These are phyloP conservation scores for Erythrocebus patas DNA, from an alignment of 2,113 vertebrate genomes.

Conservation along the genomic window DNA sequence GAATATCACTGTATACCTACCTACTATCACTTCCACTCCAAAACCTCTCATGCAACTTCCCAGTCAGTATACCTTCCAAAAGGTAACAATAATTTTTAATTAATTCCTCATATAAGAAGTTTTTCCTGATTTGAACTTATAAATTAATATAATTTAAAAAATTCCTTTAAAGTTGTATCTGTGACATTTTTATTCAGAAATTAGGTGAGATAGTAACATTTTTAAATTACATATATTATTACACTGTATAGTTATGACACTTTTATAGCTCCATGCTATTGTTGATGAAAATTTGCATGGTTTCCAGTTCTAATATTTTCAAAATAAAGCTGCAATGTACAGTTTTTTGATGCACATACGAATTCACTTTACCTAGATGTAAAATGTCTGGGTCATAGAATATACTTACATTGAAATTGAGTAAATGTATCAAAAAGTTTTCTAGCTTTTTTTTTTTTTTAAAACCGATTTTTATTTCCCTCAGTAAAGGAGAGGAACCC, in stretches of 20 bases:
- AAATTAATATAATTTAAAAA: not conserved
- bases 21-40: not conserved
- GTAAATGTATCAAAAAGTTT: not conserved
- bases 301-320: not conserved
- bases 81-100: not conserved
- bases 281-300: not conserved
- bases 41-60: not conserved
- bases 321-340: not conserved
- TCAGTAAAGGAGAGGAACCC: not conserved
- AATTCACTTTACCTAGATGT: not conserved
- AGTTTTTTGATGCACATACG: not conserved
- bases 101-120: not conserved
- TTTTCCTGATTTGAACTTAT: not conserved
- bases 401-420: not conserved
- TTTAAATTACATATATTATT: not conserved
- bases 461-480: not conserved
- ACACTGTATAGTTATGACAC: not conserved
- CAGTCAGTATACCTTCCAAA: not conserved
- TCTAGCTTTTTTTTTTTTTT: not conserved
- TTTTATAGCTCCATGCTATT: not conserved
- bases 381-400: not conserved
- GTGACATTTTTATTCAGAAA: not conserved
- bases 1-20: not conserved
- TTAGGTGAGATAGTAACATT: no score
- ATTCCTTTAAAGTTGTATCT: not conserved